Conservation (phyloP, 1,140 invertebrate species). For the Asobara japonica region DNA sequence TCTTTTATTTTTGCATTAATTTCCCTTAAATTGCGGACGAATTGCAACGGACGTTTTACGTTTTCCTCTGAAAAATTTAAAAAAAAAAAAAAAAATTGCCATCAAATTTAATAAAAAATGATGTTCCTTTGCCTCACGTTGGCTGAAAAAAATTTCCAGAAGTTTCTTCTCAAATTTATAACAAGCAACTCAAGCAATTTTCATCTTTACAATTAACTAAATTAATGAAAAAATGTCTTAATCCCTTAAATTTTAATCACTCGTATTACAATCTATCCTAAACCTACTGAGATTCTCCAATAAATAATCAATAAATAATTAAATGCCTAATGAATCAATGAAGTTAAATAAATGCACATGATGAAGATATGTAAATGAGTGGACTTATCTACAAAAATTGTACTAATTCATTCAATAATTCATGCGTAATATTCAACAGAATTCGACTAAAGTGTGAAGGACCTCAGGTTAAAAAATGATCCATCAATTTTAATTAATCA, state of each 20-base stretch:
- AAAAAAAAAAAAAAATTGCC: neutral
- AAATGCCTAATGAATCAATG: neutral
- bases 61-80: neutral
- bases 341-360: neutral
- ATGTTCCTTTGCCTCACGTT: neutral
- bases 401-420: slow-evolving; percentile 10
- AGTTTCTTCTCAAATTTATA: neutral
- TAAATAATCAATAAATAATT: slow-evolving; percentile 13
- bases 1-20: neutral
- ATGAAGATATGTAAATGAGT: slow-evolving; percentile 2
- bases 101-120: neutral
- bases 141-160: neutral
- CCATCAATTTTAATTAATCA: neutral
- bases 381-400: slow-evolving; percentile 11
- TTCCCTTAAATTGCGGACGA: neutral
- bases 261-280: neutral
- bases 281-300: neutral
- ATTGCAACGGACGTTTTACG: slow-evolving; percentile 10
- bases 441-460: neutral
- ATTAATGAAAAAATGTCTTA: slow-evolving; percentile 5
- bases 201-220: neutral
- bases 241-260: neutral
- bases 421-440: slow-evolving; percentile 8
- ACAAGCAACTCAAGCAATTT: neutral
- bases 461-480: neutral